A percentile compares a stretch with the other conserved stretches of the same genome.
These are phyloP conservation scores for Carduelis carduelis DNA, from an alignment of 2,797 vertebrate species.

Conservation along the genomic window DNA sequence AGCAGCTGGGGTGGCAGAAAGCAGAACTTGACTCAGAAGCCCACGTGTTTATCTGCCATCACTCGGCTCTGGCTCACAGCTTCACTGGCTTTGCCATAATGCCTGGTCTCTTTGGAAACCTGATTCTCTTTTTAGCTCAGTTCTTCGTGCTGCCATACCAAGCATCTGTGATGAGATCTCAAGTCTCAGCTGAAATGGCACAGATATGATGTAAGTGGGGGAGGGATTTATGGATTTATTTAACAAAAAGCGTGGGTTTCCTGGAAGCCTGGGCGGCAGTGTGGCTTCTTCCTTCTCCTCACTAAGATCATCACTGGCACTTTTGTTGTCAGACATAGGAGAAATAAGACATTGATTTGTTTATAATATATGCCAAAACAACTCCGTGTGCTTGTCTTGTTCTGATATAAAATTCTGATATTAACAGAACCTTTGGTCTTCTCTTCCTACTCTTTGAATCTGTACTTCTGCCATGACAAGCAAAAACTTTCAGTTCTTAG, in stretches of 20 bases:
- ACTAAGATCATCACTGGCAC: background rate
- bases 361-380: background rate
- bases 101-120: background rate
- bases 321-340: background rate
- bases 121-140: background rate
- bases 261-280: background rate
- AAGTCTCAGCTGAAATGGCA: background rate
- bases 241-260: background rate
- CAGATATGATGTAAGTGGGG: background rate
- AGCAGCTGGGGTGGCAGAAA: background rate
- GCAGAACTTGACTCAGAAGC: background rate
- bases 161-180: background rate
- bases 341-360: background rate
- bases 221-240: background rate
- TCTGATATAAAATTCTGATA: background rate
- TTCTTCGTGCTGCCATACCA: background rate
- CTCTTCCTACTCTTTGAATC: background rate
- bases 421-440: background rate
- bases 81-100: background rate
- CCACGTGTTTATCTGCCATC: background rate
- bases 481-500: background rate
- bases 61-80: background rate
- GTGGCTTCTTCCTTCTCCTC: background rate
- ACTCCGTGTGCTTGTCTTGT: background rate
- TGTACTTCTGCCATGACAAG: background rate